Evolutionary conservation across 2,113 vertebrate species (phyloP), one percentile per base, ranked within the genome.

Genomic region (Carassius auratus): DNA sequence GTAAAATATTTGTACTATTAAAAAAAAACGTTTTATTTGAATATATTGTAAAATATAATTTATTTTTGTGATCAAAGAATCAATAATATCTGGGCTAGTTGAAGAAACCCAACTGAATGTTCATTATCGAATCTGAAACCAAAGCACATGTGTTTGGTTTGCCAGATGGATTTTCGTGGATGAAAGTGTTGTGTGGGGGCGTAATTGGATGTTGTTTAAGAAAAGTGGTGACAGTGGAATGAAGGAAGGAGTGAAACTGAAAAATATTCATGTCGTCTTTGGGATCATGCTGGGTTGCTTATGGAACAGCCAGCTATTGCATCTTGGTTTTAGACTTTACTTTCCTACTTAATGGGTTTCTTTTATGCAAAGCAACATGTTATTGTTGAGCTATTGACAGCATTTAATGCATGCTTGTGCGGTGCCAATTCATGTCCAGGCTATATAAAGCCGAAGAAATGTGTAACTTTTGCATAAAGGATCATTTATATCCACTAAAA

Each of bases 121-220:
- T 81, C 80, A 68, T 81, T 81, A 66, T 73, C 12, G 5, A 12
- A 83, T 83, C 26, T 69, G 66, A 71, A 83, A 33, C 66, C 30
- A 13, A 55, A 74, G 81, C 50, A 38, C 50, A 83, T 8, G 33
- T 74, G 50, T 74, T 74, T 74, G 66, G 68, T 59, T 83, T 59
- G 68, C 50, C 81, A 83, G 81, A 83, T 83, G 81, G 81, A 83
- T 83, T 73, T 83, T 73, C 13, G 66, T 73, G 68, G 81, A 83
- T 73, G 81, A 83, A 83, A 74, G 81, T 73, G 81, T 73, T 83
- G 68, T 74, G 68, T 83, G 81, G 66, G 48, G 68, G 81, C 48
- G 48, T 83, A 74, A 74, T 83, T 83, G 68, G 81, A 83, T 74
- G 81, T 83, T 74, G 81, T 83, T 83, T 83, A 83, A 83, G 68